Conservation (phyloP, 30 jellyfish, hydroid and myxozoan genomes). For the Hydractinia echinata region DNA sequence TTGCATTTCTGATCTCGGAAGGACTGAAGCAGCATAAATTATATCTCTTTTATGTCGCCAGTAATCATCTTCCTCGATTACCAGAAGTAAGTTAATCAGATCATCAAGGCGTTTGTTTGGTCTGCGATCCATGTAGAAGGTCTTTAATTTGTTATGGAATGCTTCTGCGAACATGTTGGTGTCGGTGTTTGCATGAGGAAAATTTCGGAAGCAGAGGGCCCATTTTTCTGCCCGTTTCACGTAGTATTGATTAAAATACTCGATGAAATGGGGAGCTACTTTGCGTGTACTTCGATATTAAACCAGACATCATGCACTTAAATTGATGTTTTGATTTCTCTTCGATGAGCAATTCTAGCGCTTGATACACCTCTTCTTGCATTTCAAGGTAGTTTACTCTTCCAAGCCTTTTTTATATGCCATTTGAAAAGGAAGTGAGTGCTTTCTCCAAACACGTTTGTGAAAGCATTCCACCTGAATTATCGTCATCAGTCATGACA, state of each 20-base stretch:
- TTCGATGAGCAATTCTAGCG: constrained; percentile 19
- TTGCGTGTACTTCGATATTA: not conserved
- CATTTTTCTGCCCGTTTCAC: constrained; percentile 19
- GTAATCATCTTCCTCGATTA: too few relatives aligned
- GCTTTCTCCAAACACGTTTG: not conserved
- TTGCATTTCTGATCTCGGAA: too few relatives aligned
- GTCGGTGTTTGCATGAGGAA: too few relatives aligned
- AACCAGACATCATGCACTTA: not conserved
- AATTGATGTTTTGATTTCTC: constrained; percentile 14
- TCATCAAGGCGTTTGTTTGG: too few relatives aligned
- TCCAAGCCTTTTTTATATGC: constrained; percentile 20
- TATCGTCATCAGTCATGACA: constrained; percentile 7
- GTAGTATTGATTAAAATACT: not conserved
- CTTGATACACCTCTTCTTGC: constrained; percentile 30
- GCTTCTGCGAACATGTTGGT: too few relatives aligned
- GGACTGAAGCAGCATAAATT: too few relatives aligned
- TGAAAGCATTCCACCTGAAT: constrained; percentile 10
- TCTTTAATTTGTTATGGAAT: too few relatives aligned
- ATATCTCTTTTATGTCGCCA: too few relatives aligned
- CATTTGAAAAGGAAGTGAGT: not conserved
- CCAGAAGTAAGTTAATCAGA: too few relatives aligned
- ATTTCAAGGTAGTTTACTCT: constrained; percentile 15
- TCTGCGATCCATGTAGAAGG: too few relatives aligned
- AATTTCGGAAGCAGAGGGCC: too few relatives aligned
- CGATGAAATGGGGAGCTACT: constrained; percentile 13